Evolutionary conservation across 2,888 invertebrate species (phyloP), one percentile per base, ranked within the genome.

Genomic region (Tenodera sinensis): DNA sequence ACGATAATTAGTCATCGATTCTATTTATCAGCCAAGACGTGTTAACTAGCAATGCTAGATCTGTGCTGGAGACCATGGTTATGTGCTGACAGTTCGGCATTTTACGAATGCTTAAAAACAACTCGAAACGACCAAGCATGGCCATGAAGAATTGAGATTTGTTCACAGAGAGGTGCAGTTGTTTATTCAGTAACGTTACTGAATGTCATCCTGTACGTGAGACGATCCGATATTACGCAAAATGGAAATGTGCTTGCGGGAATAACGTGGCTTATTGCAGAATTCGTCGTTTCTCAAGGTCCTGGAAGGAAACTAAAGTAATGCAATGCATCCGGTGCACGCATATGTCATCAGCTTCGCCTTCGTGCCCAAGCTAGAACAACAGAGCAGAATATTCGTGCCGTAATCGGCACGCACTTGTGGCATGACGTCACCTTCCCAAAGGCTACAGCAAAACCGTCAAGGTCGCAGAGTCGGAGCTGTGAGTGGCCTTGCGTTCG

Each of bases 381-480:
- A 27, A 85, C 84, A 25, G 20, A 34, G 6, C 2, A 71, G 54
- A 71, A 42, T 12, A 42, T 25, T 84, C 84, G 30, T 84, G 84
- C 84, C 15, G 84, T 28, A 84, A 84, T 34, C 84, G 84, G 34
- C 87, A 87, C 87, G 87, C 83, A 34, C 82, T 83, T 83, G 3
- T 34, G 12, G 3, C 54, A 87, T 87, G 87, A 87, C 87, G 87
- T 87, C 87, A 87, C 42, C 82, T 30, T 27, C 54, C 82, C 28
- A 83, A 42, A 87, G 87, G 87, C 87, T 87, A 83, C 81, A 83
- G 83, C 87, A 82, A 81, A 87, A 34, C 82, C 87, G 87, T 87
- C 87, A 87, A 87, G 87, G 87, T 83, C 87, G 83, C 34, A 34
- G 42, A 34, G n/a, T 87, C 71, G 34, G 83, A 83, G 34, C 87